A percentile compares a stretch with the other conserved stretches of the same genome.
phyloP scores from a whole-genome alignment of 2,888 invertebrate genomes.

The Scaptomyza tumidula region DNA sequence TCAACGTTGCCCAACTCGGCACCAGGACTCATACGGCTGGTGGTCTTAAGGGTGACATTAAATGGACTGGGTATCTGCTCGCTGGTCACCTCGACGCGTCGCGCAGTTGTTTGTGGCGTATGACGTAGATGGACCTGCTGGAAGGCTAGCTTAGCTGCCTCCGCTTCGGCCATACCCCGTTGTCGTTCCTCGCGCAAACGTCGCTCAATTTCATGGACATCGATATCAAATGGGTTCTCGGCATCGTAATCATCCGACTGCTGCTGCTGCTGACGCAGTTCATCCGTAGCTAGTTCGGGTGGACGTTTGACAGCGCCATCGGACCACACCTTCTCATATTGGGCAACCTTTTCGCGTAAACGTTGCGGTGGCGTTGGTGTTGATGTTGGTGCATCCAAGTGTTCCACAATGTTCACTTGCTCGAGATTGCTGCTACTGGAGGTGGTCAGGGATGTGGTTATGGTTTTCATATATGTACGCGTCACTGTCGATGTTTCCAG shows the following conservation, averaged over 20 bases:
- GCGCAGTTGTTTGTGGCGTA: conserved; percentile 86
- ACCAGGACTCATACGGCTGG: conserved; percentile 77
- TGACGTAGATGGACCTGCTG: conserved; percentile 87
- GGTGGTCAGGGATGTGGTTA: conserved; percentile 72
- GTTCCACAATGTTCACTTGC: conserved; percentile 40
- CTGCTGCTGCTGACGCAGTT: conserved; percentile 66
- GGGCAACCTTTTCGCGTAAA: conserved; percentile 90
- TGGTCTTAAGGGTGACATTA: conserved; percentile 85
- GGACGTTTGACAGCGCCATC: conserved; percentile 82
- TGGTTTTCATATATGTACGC: conserved; percentile 75
- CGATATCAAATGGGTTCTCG: conserved; percentile 83
- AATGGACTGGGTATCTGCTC: conserved; percentile 74
- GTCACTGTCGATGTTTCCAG: conserved; percentile 76
- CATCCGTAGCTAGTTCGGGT: conserved; percentile 78
- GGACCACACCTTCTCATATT: conserved; percentile 92
- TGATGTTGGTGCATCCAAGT: conserved; percentile 32
- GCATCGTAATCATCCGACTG: conserved; percentile 69
- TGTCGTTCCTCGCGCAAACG: conserved; percentile 86
- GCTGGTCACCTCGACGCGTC: conserved; percentile 82
- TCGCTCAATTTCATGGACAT: conserved; percentile 87
- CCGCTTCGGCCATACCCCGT: conserved; percentile 85
- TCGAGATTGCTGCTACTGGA: conserved; percentile 55
- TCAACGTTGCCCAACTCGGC: conserved; percentile 65
- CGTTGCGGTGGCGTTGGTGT: conserved; percentile 79
- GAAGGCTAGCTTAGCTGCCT: conserved; percentile 84